Evolutionary conservation across 64 coral and sea anemone species (phyloP), one percentile per base, ranked within the genome.

Genomic region (Astreopora myriophthalma): DNA sequence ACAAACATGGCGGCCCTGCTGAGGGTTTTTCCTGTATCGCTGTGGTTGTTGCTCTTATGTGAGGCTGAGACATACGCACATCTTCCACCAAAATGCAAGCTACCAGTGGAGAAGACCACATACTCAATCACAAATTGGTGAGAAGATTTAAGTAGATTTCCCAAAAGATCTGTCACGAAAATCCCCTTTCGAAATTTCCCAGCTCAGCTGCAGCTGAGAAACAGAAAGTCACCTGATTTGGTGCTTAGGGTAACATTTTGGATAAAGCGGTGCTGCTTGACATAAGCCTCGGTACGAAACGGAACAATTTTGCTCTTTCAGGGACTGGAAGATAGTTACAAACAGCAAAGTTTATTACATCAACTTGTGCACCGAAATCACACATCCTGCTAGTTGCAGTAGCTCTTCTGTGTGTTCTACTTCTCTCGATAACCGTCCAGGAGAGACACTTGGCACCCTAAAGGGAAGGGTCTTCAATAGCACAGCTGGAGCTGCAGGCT

Each of bases 1-100:
- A 91, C 82, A 73, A 97, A 97, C 44, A 97, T 97, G 95, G 95
- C 87, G 95, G 95, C 34, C 35, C 61, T 22, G 70, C 42, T 58
- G 85, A 71, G 9, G 25, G 34, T 40, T 23, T 93, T 91, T 86
- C 63, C 24, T 14, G 16, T 33, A 1, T 40, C 62, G n/a, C 36
- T 17, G 34, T 80, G 61, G 32, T 62, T 73, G 29, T 40, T 80
- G 32, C 71, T 80, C 14, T 74, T 57, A 12, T 74, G 16, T 77
- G 31, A 19, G 20, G 14, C 27, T 26, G 71, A 10, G 40, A 44
- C 32, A 34, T 11, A 57, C 33, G 70, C 78, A 8, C 26, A 32
- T 25, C 36, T 84, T 39, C 64, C 79, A 71, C 19, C 70, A 31
- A 96, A 89, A 88, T 96, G 95, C 16, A 48, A 57, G 3, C 49